Evolutionary conservation across 2,888 invertebrate species (phyloP).

Genomic region (Cyrtodaria siliqua): DNA sequence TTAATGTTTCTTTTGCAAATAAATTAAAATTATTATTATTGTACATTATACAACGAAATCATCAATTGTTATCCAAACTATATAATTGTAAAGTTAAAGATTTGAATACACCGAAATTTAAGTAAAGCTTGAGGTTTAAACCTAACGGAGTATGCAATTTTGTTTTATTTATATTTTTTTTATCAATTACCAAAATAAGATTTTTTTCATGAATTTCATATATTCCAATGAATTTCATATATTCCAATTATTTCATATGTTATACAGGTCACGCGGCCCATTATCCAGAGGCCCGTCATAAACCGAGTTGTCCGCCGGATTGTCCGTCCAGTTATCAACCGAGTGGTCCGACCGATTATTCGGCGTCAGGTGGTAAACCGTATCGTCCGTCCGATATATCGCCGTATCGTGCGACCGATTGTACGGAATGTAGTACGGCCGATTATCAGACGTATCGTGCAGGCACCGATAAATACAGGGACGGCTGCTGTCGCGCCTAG

Average conservation of each 20-base stretch:
- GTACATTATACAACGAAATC: too few relatives aligned
- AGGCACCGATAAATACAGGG: slow-evolving; percentile 4
- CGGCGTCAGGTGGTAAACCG: slow-evolving; percentile 43
- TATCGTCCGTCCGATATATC: slow-evolving; percentile 32
- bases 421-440: slow-evolving; percentile 34
- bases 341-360: slow-evolving; percentile 48
- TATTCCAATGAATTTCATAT: too few relatives aligned
- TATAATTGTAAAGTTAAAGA: too few relatives aligned
- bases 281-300: slow-evolving; percentile 45
- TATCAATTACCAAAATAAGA: too few relatives aligned
- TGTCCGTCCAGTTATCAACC: slow-evolving; percentile 45
- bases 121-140: too few relatives aligned
- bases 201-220: too few relatives aligned
- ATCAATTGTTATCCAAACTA: too few relatives aligned
- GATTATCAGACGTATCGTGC: slow-evolving; percentile 21
- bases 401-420: slow-evolving; percentile 45
- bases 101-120: too few relatives aligned
- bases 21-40: too few relatives aligned
- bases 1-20: too few relatives aligned
- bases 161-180: too few relatives aligned
- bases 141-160: too few relatives aligned
- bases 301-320: slow-evolving; percentile 49
- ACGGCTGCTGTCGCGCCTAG: slow-evolving; percentile 6
- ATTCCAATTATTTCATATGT: background rate
- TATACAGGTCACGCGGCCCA: slow-evolving; percentile 50